Evolutionary conservation across 2,797 vertebrate species (phyloP), one percentile per base, ranked within the genome.

Genomic region (Diceros bicornis): DNA sequence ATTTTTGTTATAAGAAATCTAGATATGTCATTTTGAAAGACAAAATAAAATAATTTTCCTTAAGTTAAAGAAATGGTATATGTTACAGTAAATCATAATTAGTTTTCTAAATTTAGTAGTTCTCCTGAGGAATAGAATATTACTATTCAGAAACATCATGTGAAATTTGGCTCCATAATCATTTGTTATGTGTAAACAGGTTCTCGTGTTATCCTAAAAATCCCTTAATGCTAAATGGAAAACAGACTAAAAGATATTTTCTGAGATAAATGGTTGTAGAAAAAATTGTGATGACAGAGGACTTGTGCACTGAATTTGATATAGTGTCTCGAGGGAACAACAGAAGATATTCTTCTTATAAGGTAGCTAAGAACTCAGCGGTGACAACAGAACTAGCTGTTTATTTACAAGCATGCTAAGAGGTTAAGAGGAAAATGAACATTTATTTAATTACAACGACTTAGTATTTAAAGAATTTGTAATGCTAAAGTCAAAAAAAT

Each of bases 91-190:
- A 92, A 77, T 64, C 9, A 83, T 77, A 91, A 93, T 92, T 84
- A 79, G 16, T 64, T 96, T 97, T 92, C 34, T 66, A 89, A 95
- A 78, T 69, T 20, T 61, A 77, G 57, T 94, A 62, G 20, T 62
- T 71, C 72, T 89, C 55, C 17, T 87, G n/a, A 86, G 21, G n/a
- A 91, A 88, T 29, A 62, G 29, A 90, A 64, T 47, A 79, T 78
- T 89, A 57, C n/a, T 87, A 50, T 69, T 94, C n/a, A 85, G 61
- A 97, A 97, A 89, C 37, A 82, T 16, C 13, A 34, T 87, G 41
- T 84, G 50, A 97, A 95, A 95, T 95, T 96, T 91, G 64, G 3
- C 17, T 97, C 34, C 41, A 84, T 87, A 94, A 89, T 91, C 55
- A 94, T 89, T 97, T 96, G 7, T 95, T 97, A 90, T 95, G 13